Evolutionary conservation across 2,888 invertebrate genomes (phyloP).

Genomic region (Calliscelio sp.): DNA sequence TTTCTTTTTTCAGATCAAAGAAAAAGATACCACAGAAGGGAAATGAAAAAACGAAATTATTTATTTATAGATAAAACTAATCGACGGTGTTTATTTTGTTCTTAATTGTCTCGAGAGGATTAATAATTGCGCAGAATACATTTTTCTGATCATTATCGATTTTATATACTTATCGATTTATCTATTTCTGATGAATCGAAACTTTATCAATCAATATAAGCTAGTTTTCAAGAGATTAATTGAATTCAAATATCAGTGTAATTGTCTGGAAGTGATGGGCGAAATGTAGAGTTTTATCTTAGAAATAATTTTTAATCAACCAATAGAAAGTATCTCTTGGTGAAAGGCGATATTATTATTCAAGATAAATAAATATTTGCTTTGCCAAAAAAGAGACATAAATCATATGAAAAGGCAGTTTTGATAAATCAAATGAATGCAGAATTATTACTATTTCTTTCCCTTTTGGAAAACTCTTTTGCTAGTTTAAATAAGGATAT

Average conservation of each 20-base stretch:
- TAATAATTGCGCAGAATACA: slow-evolving; percentile 23
- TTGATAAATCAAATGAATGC: background rate
- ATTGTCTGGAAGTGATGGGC: too few species aligned
- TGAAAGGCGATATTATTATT: too few species aligned
- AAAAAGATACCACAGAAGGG: too few species aligned
- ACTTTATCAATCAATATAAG: background rate
- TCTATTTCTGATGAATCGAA: background rate
- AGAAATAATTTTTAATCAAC: too few species aligned
- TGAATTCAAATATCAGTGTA: background rate
- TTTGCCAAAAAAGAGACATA: too few species aligned
- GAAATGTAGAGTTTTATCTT: background rate
- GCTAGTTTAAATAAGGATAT: background rate
- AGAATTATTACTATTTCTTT: background rate
- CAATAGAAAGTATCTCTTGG: too few species aligned
- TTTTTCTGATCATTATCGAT: background rate
- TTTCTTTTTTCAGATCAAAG: background rate
- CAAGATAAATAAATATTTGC: too few species aligned
- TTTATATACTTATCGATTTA: slow-evolving; percentile 1
- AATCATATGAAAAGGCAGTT: too few species aligned
- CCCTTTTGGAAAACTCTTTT: background rate
- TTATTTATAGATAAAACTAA: background rate
- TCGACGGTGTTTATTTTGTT: slow-evolving; percentile 20
- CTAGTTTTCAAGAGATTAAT: slow-evolving; percentile 3
- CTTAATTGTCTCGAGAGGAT: slow-evolving; percentile 13
- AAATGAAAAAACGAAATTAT: too few species aligned